Evolutionary conservation across 2,888 invertebrate species (phyloP).

Genomic region (Synanthedon formicaeformis): DNA sequence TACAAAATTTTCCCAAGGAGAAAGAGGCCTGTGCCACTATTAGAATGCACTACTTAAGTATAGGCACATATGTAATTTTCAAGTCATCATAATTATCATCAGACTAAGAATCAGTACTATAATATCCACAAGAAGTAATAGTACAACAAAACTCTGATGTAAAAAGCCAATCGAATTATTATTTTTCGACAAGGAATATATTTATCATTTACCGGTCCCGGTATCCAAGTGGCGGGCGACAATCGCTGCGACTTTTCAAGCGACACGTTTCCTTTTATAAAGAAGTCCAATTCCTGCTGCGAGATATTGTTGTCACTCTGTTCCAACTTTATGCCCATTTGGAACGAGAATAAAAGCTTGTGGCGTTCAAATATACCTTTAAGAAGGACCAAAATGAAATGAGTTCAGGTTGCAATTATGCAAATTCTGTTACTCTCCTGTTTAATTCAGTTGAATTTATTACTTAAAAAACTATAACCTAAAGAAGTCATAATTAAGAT

Average conservation of each 20-base stretch:
- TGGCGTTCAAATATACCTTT: constrained; percentile 90
- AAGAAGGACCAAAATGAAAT: constrained; percentile 3
- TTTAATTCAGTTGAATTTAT: too few species aligned
- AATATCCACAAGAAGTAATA: too few species aligned
- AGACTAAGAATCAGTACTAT: too few species aligned
- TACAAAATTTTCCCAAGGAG: background rate
- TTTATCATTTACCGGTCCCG: constrained; percentile 25
- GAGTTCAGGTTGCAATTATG: background rate
- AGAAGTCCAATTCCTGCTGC: constrained; percentile 86
- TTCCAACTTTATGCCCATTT: constrained; percentile 87
- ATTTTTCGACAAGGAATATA: background rate
- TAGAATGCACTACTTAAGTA: too few species aligned
- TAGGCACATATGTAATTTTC: too few species aligned
- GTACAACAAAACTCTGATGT: too few species aligned
- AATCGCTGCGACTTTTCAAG: constrained; percentile 77
- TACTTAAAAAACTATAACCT: too few species aligned
- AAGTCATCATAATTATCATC: too few species aligned
- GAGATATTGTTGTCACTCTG: constrained; percentile 74
- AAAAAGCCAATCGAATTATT: too few species aligned
- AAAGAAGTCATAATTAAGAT: too few species aligned
- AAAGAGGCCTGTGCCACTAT: too few species aligned
- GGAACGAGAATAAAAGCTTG: constrained; percentile 90
- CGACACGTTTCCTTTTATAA: constrained; percentile 87
- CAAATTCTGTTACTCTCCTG: background rate
- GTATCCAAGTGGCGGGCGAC: constrained; percentile 81